phyloP scores from a whole-genome alignment of 1,140 invertebrate species.

The Orchestia grillus region DNA sequence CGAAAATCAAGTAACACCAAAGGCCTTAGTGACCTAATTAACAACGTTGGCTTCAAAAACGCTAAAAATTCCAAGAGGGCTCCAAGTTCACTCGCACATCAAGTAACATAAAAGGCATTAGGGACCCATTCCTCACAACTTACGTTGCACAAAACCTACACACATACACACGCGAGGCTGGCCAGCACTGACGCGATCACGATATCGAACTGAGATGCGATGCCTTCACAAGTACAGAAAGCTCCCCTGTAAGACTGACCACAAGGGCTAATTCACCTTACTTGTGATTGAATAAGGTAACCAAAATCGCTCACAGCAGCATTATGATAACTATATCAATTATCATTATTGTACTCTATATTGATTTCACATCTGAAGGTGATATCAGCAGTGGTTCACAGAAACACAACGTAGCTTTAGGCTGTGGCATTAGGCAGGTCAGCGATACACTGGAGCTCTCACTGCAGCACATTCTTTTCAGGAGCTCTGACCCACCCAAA shows the following conservation, averaged over 20 bases:
- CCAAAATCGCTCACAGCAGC: background rate
- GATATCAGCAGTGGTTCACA: background rate
- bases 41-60: background rate
- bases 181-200: too few species aligned
- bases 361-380: background rate
- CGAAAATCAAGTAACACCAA: too few species aligned
- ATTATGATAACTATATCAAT: background rate
- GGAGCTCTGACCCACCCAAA: too few species aligned
- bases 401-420: background rate
- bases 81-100: background rate
- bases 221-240: background rate
- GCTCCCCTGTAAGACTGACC: background rate
- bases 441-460: background rate
- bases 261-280: background rate
- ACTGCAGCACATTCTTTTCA: background rate
- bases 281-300: background rate
- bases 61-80: background rate
- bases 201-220: too few species aligned
- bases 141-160: too few species aligned
- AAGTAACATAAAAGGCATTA: background rate
- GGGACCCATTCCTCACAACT: too few species aligned
- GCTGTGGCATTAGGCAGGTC: background rate
- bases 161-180: too few species aligned
- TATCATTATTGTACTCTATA: background rate
- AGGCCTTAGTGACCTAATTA: too few species aligned